Percentiles rank a stretch among this genome's conserved stretches.
Evolutionary conservation across 2,113 vertebrate genomes (phyloP).

Genomic region (Toxotes chatareus): DNA sequence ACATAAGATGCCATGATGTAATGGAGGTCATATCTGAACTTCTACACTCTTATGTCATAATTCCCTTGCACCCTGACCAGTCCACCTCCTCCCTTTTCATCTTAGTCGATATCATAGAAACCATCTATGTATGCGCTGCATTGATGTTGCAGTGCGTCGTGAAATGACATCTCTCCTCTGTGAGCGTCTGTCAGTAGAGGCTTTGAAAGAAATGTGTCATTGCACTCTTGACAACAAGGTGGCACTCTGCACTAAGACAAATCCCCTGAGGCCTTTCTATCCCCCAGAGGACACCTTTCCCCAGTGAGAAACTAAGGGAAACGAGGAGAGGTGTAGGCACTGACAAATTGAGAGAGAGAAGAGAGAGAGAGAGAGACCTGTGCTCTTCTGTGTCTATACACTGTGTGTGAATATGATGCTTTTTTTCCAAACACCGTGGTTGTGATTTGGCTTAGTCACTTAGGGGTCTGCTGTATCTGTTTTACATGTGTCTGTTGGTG

Average conservation of each 20-base stretch:
- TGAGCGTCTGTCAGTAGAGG: constrained; percentile 66
- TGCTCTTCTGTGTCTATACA: constrained; percentile 35
- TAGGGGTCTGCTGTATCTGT: neutral
- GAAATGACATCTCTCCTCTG: constrained; percentile 58
- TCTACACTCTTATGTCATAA: constrained; percentile 46
- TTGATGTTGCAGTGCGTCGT: constrained; percentile 57
- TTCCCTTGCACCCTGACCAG: constrained; percentile 50
- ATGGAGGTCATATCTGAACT: constrained; percentile 36
- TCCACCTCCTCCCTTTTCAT: constrained; percentile 53
- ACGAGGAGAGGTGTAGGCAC: constrained; percentile 31
- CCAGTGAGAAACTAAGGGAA: constrained; percentile 44
- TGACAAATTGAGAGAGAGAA: constrained; percentile 20
- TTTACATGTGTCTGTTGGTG: constrained; percentile 2
- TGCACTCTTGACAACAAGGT: constrained; percentile 88
- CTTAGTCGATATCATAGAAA: constrained; percentile 51
- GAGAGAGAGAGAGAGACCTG: constrained; percentile 23
- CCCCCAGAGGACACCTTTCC: constrained; percentile 75
- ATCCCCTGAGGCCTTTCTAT: constrained; percentile 81
- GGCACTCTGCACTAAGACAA: constrained; percentile 88
- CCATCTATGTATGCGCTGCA: constrained; percentile 42
- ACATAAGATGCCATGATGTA: constrained; percentile 36
- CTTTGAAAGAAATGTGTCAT: constrained; percentile 83
- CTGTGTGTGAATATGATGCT: constrained; percentile 52
- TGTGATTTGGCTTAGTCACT: constrained; percentile 45
- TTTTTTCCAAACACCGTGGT: constrained; percentile 27